Evolutionary conservation across 2,113 vertebrate genomes (phyloP).

Genomic region (Trogon surrucura): DNA sequence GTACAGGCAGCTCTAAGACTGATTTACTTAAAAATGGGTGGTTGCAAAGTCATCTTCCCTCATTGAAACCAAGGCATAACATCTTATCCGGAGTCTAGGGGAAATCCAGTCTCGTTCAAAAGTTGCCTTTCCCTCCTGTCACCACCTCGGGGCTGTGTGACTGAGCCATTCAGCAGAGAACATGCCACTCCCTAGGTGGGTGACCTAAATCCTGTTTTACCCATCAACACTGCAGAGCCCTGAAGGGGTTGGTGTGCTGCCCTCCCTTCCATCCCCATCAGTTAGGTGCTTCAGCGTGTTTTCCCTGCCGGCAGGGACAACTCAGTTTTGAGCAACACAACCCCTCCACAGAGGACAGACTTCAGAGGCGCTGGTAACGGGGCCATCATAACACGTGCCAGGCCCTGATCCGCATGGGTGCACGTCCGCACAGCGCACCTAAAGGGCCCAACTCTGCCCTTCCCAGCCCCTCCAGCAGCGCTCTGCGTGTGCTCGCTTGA

Average conservation of each 20-base stretch:
- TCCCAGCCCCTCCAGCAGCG: fast-evolving
- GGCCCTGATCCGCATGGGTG: fast-evolving
- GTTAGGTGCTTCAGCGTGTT: not conserved
- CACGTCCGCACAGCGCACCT: fast-evolving
- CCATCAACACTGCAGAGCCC: not conserved
- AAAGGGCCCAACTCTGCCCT: not conserved
- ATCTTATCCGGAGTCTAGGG: not conserved
- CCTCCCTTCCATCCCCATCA: not conserved
- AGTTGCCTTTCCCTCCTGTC: not conserved
- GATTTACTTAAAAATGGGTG: not conserved
- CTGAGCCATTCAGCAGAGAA: not conserved
- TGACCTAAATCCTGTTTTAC: not conserved
- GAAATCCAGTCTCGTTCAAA: not conserved
- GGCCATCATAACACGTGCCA: fast-evolving
- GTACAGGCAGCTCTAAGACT: not conserved
- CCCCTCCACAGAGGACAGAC: not conserved
- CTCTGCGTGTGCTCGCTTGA: not conserved
- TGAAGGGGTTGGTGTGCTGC: not conserved
- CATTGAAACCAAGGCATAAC: not conserved
- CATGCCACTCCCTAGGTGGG: not conserved
- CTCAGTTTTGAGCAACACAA: not conserved
- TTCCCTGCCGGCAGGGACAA: not conserved
- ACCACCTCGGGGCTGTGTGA: not conserved
- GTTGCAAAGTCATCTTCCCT: not conserved
- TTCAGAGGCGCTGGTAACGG: not conserved